Evolutionary conservation across 2,888 invertebrate genomes (phyloP).

Genomic region (Luperina nickerlii): DNA sequence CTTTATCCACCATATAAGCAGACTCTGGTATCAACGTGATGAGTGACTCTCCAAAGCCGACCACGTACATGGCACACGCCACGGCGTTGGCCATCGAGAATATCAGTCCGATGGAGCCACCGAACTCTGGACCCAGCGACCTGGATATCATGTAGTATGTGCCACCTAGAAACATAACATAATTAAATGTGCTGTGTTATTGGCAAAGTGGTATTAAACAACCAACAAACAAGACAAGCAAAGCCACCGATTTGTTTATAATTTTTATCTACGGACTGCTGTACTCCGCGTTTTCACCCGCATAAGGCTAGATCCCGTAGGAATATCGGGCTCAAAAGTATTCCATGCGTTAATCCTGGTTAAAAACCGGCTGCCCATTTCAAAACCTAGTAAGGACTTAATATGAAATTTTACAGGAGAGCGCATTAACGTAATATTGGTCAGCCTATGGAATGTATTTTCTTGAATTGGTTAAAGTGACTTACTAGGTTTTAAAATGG

Average conservation of each 20-base stretch:
- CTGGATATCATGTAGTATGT: slow-evolving; percentile 99
- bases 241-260: neutral
- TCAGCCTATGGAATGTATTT: no score
- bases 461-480: no score
- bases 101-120: slow-evolving; percentile 98
- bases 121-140: slow-evolving; percentile 99
- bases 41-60: slow-evolving; percentile 99
- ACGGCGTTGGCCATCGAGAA: slow-evolving; percentile 99
- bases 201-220: neutral
- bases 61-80: slow-evolving; percentile 99
- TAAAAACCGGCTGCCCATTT: no score
- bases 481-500: no score
- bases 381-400: no score
- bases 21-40: slow-evolving; percentile 91
- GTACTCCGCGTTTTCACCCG: neutral
- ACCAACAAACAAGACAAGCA: neutral
- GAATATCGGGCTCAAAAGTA: no score
- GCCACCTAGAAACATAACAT: slow-evolving; percentile 92
- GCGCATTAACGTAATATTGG: no score
- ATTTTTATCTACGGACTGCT: neutral
- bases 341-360: no score
- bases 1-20: slow-evolving; percentile 85
- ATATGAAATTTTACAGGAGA: no score
- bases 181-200: neutral
- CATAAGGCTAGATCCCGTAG: neutral